Evolutionary conservation across 1,140 invertebrate genomes (phyloP).

Genomic region (Gryon sp.): DNA sequence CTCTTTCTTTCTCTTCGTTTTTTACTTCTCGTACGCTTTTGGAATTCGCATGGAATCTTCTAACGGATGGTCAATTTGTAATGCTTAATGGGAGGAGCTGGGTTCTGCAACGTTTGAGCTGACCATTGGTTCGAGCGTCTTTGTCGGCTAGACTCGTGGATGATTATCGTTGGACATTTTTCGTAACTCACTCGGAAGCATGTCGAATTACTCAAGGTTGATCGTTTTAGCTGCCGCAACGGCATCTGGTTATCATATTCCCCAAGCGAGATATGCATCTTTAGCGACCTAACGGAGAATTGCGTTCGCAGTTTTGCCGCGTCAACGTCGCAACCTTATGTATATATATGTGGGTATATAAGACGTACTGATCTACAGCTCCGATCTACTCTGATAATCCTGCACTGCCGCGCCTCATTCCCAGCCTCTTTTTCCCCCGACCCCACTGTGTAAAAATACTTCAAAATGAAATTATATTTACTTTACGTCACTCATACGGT

Average conservation of each 20-base stretch:
- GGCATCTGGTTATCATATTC: constrained; percentile 65
- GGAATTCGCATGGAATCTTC: too few relatives aligned
- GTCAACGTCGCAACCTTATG: constrained; percentile 57
- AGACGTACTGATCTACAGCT: too few relatives aligned
- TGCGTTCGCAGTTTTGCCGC: constrained; percentile 32
- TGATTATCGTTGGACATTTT: constrained; percentile 60
- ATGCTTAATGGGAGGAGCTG: too few relatives aligned
- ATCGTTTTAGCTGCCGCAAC: constrained; percentile 56
- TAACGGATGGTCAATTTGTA: too few relatives aligned
- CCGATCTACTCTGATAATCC: constrained; percentile 63
- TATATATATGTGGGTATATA: too few relatives aligned
- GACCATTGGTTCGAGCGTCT: too few relatives aligned
- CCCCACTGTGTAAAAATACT: too few relatives aligned
- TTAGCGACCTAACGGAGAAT: constrained; percentile 30
- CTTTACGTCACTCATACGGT: too few relatives aligned
- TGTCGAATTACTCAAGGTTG: constrained; percentile 60
- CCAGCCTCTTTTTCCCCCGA: constrained; percentile 23
- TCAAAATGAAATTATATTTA: too few relatives aligned
- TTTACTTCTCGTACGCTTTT: too few relatives aligned
- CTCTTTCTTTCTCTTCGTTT: background rate
- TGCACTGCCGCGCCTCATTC: constrained; percentile 65
- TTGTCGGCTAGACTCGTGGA: constrained; percentile 44
- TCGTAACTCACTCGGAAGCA: constrained; percentile 55
- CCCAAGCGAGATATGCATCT: constrained; percentile 56
- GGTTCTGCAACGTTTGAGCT: too few relatives aligned